phyloP scores from a whole-genome alignment of 2,113 vertebrate species.

The Psilopsiagon aurifrons region DNA sequence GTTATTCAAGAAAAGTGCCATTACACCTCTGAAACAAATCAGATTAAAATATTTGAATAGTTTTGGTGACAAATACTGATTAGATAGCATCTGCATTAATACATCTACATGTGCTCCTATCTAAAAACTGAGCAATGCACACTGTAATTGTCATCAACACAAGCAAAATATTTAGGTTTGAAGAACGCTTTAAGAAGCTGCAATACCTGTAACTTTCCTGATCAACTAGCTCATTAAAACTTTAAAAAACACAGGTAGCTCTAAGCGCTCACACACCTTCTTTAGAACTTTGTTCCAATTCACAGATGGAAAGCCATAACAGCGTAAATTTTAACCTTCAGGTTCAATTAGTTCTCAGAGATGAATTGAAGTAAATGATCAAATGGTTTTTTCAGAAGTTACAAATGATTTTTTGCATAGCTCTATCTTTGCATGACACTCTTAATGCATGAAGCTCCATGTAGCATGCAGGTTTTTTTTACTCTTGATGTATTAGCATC shows the following conservation, averaged over 20 bases:
- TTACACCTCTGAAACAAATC: background rate
- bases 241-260: background rate
- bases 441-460: conserved; percentile 50
- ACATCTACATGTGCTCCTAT: background rate
- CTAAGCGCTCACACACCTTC: background rate
- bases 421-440: background rate
- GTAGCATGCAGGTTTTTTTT: conserved; percentile 48
- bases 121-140: background rate
- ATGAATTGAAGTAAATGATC: conserved; percentile 59
- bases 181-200: background rate
- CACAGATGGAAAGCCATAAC: conserved; percentile 53
- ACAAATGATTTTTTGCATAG: conserved; percentile 12
- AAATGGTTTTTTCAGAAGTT: conserved; percentile 50
- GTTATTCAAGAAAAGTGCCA: background rate
- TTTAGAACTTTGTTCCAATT: conserved; percentile 42
- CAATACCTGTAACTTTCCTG: background rate
- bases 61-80: background rate
- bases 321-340: conserved; percentile 48
- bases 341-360: conserved; percentile 64
- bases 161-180: background rate
- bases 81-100: background rate
- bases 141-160: background rate
- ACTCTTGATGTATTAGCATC: conserved; percentile 81
- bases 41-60: background rate
- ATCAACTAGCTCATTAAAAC: background rate